phyloP scores from a whole-genome alignment of 1,140 invertebrate genomes.

The Saccostrea cuccullata region DNA sequence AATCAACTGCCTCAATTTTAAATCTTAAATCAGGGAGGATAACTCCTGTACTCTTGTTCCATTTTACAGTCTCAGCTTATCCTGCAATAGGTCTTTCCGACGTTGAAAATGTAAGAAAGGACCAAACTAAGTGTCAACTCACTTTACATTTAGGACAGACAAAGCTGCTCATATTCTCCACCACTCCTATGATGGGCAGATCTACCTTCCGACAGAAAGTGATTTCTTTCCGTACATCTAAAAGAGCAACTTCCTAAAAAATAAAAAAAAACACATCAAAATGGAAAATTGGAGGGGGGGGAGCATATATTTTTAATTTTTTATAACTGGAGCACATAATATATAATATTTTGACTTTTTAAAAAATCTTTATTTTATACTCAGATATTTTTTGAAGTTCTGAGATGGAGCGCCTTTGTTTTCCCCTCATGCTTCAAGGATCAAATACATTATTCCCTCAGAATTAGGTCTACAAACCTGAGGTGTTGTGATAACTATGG shows the following conservation, averaged over 20 bases:
- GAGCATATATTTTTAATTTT: too few species aligned
- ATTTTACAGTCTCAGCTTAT: conserved; percentile 50
- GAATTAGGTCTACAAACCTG: conserved; percentile 80
- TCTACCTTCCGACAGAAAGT: conserved; percentile 95
- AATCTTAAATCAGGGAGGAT: not conserved
- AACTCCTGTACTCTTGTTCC: not conserved
- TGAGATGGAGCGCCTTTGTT: too few species aligned
- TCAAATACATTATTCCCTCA: not conserved
- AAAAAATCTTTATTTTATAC: too few species aligned
- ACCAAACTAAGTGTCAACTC: not conserved
- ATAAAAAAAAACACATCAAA: not conserved
- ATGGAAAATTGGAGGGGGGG: too few species aligned
- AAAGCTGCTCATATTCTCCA: conserved; percentile 98
- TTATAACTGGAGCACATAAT: too few species aligned
- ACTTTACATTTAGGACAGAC: conserved; percentile 90
- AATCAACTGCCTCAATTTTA: not conserved
- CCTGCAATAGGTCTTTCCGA: conserved; percentile 79
- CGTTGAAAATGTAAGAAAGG: too few species aligned
- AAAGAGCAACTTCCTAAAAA: conserved; percentile 87
- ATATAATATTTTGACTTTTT: too few species aligned
- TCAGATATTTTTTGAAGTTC: too few species aligned
- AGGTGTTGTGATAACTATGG: conserved; percentile 94
- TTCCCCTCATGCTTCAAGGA: not conserved
- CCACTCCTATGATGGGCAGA: conserved; percentile 91
- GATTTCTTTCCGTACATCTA: conserved; percentile 96